These are phyloP conservation scores for Apotomis capreana DNA, from an alignment of 2,888 invertebrate species.

Conservation along the genomic window DNA sequence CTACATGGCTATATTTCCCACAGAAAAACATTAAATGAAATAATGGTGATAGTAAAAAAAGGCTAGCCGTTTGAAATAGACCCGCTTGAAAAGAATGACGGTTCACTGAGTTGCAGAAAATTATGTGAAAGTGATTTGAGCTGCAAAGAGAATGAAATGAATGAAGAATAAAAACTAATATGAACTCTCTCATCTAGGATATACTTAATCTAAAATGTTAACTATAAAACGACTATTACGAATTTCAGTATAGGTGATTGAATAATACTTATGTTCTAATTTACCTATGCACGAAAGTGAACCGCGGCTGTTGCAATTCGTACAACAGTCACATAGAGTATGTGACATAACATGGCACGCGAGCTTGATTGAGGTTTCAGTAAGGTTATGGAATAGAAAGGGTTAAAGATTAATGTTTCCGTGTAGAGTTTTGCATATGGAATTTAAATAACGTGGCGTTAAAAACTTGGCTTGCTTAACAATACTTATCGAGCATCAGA, in stretches of 20 bases:
- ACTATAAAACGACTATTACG: not conserved
- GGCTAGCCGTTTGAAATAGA: slow-evolving; percentile 1
- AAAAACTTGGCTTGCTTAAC: slow-evolving; percentile 33
- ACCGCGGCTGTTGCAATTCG: slow-evolving; percentile 64
- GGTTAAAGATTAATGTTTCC: slow-evolving; percentile 27
- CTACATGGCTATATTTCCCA: not conserved
- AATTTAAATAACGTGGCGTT: slow-evolving; percentile 24
- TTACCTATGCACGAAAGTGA: slow-evolving; percentile 48
- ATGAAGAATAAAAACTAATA: too few relatives aligned
- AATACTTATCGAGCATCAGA: slow-evolving; percentile 38
- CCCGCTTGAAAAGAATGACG: not conserved
- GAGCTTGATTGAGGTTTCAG: slow-evolving; percentile 55
- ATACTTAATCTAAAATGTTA: not conserved
- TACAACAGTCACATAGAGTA: slow-evolving; percentile 63
- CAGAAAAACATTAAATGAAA: not conserved
- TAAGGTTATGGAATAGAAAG: slow-evolving; percentile 46
- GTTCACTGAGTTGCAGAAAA: not conserved
- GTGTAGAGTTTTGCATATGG: slow-evolving; percentile 8
- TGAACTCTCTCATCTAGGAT: not conserved
- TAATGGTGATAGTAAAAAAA: not conserved
- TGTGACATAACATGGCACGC: slow-evolving; percentile 67
- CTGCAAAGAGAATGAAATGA: not conserved
- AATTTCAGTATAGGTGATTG: slow-evolving; percentile 41
- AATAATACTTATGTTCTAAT: slow-evolving; percentile 49
- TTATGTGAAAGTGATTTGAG: not conserved